Percentiles rank a stretch among this genome's conserved stretches.
These are phyloP conservation scores for Phainopepla nitens DNA, from an alignment of 2,113 vertebrate genomes.

Conservation along the genomic window DNA sequence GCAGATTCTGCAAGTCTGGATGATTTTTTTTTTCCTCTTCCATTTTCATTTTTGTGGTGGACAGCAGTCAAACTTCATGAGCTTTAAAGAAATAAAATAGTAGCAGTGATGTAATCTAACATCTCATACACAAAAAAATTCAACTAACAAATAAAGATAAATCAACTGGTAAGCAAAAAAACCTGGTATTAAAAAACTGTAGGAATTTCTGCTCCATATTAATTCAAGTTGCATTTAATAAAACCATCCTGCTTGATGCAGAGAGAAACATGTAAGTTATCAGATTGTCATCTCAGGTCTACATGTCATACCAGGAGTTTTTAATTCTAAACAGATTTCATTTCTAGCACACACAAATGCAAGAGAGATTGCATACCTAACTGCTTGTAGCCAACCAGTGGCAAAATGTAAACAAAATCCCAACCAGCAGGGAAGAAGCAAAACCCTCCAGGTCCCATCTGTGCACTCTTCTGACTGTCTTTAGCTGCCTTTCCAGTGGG, in stretches of 20 bases:
- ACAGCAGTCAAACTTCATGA: not conserved
- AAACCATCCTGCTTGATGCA: not conserved
- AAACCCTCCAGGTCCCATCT: not conserved
- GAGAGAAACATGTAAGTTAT: not conserved
- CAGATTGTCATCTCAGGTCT: not conserved
- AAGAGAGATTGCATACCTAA: not conserved
- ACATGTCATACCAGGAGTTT: not conserved
- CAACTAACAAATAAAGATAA: not conserved
- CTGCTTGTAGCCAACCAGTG: not conserved
- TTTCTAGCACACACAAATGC: not conserved
- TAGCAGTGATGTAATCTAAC: not conserved
- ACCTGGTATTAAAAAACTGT: constrained; percentile 28
- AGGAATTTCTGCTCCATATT: constrained; percentile 35
- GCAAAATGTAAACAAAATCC: not conserved
- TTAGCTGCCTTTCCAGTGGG: not conserved
- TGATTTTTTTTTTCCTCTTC: not conserved
- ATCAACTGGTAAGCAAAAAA: constrained; percentile 51
- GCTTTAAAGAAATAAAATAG: not conserved
- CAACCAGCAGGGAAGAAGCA: not conserved
- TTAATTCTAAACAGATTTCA: not conserved
- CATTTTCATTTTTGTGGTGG: not conserved
- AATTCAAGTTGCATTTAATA: constrained; percentile 31
- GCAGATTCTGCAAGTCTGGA: not conserved
- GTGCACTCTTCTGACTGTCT: not conserved
- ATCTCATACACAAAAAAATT: not conserved